Conservation (phyloP, 2,113 vertebrate species). For the Ictidomys tridecemlineatus region DNA sequence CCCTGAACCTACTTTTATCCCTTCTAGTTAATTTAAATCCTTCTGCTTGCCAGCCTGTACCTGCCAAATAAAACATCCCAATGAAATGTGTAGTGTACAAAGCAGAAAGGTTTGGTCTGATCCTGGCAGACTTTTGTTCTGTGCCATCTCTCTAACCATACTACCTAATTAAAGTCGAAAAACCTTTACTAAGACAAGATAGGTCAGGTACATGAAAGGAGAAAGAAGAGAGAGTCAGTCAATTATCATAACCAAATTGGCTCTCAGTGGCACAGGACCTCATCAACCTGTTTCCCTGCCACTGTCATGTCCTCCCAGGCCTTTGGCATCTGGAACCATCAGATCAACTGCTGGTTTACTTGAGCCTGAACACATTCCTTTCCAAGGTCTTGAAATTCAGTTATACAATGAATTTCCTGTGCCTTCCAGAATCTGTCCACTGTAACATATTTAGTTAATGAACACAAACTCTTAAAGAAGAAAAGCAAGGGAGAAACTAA, state of each 20-base stretch:
- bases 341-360: conserved; percentile 1
- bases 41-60: conserved; percentile 85
- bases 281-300: conserved; percentile 56
- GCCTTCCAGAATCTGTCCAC: not conserved
- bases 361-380: conserved; percentile 19
- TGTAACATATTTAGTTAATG: not conserved
- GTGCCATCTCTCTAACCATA: conserved; percentile 79
- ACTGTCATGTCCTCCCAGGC: not conserved
- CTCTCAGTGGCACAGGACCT: conserved; percentile 50
- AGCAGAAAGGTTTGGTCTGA: conserved; percentile 69
- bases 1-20: conserved; percentile 83
- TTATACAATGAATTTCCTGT: conserved; percentile 42
- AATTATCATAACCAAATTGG: conserved; percentile 73
- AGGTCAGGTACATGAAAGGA: conserved; percentile 80
- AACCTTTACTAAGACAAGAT: conserved; percentile 84
- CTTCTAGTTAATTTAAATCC: conserved; percentile 86
- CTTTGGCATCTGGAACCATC: conserved; percentile 51
- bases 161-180: conserved; percentile 87
- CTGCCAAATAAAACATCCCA: conserved; percentile 86
- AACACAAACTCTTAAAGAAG: conserved; percentile 40
- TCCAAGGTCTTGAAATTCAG: not conserved
- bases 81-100: conserved; percentile 84
- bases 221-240: conserved; percentile 79
- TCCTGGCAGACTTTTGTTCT: conserved; percentile 77
- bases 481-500: conserved; percentile 62